Conservation (phyloP, 2,888 invertebrate genomes). For the Antheraea yamamai region DNA sequence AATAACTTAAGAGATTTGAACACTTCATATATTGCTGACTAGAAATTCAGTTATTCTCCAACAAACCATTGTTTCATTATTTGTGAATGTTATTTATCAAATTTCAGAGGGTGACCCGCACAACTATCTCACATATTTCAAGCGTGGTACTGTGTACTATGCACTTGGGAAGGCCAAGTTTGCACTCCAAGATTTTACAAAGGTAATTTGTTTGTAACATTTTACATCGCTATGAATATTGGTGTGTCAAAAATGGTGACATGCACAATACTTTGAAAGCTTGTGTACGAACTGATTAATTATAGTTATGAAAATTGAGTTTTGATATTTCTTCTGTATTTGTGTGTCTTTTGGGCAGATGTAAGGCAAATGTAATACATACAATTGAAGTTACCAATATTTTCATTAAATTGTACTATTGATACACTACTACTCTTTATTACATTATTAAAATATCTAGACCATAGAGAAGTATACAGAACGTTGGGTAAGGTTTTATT, state of each 20-base stretch:
- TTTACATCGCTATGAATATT: not conserved
- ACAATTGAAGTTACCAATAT: not conserved
- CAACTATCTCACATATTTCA: slow-evolving; percentile 97
- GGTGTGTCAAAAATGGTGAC: no score
- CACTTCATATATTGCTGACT: not conserved
- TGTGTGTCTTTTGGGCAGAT: no score
- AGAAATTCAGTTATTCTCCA: not conserved
- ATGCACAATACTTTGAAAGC: no score
- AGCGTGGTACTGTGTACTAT: slow-evolving; percentile 97
- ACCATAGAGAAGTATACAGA: not conserved
- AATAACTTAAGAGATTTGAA: not conserved
- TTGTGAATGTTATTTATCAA: not conserved
- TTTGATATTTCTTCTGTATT: no score
- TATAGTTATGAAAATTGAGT: no score
- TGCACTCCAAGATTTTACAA: slow-evolving; percentile 96
- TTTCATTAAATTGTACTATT: not conserved
- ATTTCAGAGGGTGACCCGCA: slow-evolving; percentile 94
- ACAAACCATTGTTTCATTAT: not conserved
- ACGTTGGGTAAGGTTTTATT: not conserved
- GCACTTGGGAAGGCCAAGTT: slow-evolving; percentile 97
- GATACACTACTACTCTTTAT: not conserved
- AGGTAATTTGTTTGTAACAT: slow-evolving; percentile 51
- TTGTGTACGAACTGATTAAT: no score
- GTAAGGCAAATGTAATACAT: no score
- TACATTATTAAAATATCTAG: not conserved